Evolutionary conservation across 1,140 invertebrate species (phyloP).

Genomic region (Mizuhopecten yessoensis): DNA sequence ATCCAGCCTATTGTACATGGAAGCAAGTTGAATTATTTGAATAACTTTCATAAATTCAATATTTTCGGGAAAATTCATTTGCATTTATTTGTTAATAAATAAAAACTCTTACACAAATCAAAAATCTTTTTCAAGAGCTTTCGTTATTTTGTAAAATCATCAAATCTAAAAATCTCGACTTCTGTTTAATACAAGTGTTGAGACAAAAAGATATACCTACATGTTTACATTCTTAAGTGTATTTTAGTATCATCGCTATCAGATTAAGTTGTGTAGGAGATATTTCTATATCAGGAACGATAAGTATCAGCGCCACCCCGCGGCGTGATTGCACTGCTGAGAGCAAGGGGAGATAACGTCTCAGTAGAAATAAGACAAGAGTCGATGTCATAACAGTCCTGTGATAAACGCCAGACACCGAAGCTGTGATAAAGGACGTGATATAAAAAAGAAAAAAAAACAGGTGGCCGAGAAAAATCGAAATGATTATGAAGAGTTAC

Average conservation of each 20-base stretch:
- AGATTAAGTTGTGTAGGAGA: background rate
- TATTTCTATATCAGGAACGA: background rate
- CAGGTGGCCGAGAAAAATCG: background rate
- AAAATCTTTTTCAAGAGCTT: no score
- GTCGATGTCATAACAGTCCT: background rate
- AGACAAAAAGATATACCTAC: conserved; percentile 1
- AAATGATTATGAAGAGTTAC: background rate
- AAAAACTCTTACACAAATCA: no score
- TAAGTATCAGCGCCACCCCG: conserved; percentile 4
- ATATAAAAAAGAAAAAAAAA: background rate
- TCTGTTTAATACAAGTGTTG: background rate
- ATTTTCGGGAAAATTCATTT: no score
- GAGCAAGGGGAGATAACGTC: conserved; percentile 31
- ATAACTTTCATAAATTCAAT: no score
- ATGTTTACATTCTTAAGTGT: background rate
- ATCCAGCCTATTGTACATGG: no score
- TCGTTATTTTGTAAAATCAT: background rate
- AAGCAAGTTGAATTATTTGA: no score
- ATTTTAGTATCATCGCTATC: background rate
- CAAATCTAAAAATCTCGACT: background rate
- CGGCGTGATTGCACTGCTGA: conserved; percentile 5
- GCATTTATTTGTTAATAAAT: no score
- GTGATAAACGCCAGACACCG: background rate
- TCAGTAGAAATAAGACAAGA: conserved; percentile 9
- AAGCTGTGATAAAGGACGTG: background rate